Base-by-base conservation (phyloP, 1,140 invertebrate species). In the Lucilia cuprina region DNA sequence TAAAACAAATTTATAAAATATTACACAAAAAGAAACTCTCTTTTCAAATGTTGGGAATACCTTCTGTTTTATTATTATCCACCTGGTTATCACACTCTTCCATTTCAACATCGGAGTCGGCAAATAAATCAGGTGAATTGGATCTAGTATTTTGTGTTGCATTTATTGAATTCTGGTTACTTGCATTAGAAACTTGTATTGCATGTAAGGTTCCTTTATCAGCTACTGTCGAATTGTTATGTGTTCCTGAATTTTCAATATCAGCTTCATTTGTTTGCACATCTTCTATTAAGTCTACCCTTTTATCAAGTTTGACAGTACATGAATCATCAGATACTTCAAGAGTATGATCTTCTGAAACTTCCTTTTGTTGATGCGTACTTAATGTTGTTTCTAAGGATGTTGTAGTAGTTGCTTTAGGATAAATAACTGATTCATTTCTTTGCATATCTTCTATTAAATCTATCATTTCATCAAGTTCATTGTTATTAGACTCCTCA, bases 71-170 rank as follows among this genome's bases (percentile, higher is more conserved):
- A 35, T 35, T n/a, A 82, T 25, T 35, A 13, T 47, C 55, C 0
- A 19, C 30, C 9, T 70, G 1, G 25, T 30, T 34, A 34, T 82
- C 49, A 8, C 12, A 17, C 30, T 78, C 49, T 17, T 80, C 77
- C 78, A 83, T 83, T 80, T 85, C 80, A 55, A 35, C 47, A 84
- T 90, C 89, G 1, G 89, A 90, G 60, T 90, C 89, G 12, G 86
- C 89, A 83, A 90, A 90, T 30, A 90, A 85, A 85, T 90, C 89
- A 19, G 89, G 89, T 0, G 89, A 90, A 25, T 82, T 86, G 7
- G 41, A n/a, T 75, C 83, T 83, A 17, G 60, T 4, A 4, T 55
- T 60, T 65, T 82, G 50, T 50, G 77, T 80, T 2, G 77, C 17
- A 80, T 50, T 80, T 50, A 49, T 25, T 49, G 41, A 3, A 3